Conservation (phyloP, 1,140 invertebrate genomes). For the Amphibalanus amphitrite region DNA sequence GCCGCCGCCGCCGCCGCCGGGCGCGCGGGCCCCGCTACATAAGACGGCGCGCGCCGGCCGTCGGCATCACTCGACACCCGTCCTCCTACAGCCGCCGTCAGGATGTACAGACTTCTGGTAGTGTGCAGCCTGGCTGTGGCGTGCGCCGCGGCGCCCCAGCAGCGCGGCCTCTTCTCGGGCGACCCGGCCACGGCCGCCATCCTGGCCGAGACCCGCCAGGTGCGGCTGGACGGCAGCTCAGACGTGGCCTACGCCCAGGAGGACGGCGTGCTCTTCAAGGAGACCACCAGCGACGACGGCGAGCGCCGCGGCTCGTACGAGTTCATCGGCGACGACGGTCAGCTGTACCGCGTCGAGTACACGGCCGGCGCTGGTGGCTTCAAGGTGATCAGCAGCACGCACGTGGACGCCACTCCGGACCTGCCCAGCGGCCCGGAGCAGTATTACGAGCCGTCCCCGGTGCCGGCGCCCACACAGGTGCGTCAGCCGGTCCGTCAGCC, state of each 20-base stretch:
- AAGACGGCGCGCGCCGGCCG: background rate
- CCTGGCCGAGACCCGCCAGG: slow-evolving; percentile 56
- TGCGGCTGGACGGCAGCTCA: slow-evolving; percentile 59
- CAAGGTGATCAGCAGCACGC: slow-evolving; percentile 24
- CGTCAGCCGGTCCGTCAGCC: too few species aligned
- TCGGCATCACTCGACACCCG: background rate
- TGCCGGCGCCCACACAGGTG: too few species aligned
- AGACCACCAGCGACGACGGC: slow-evolving; percentile 62
- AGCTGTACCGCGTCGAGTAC: slow-evolving; percentile 59
- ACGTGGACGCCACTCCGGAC: background rate
- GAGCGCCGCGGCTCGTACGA: slow-evolving; percentile 65
- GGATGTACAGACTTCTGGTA: background rate
- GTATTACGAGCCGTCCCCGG: too few species aligned
- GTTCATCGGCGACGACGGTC: slow-evolving; percentile 64
- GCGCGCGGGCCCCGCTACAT: background rate
- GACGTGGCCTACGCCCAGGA: slow-evolving; percentile 66
- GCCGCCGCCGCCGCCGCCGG: too few species aligned
- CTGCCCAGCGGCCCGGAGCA: too few species aligned
- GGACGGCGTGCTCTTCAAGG: slow-evolving; percentile 75
- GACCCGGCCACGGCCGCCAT: slow-evolving; percentile 48
- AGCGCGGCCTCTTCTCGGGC: background rate
- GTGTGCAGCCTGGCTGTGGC: background rate
- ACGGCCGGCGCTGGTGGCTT: slow-evolving; percentile 69
- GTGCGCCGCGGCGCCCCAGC: too few species aligned
- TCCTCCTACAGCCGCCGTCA: background rate